Percentiles rank a stretch among this genome's conserved stretches.
Conservation (phyloP, 2,888 invertebrate genomes). For the Caenorhabditis sp. region DNA sequence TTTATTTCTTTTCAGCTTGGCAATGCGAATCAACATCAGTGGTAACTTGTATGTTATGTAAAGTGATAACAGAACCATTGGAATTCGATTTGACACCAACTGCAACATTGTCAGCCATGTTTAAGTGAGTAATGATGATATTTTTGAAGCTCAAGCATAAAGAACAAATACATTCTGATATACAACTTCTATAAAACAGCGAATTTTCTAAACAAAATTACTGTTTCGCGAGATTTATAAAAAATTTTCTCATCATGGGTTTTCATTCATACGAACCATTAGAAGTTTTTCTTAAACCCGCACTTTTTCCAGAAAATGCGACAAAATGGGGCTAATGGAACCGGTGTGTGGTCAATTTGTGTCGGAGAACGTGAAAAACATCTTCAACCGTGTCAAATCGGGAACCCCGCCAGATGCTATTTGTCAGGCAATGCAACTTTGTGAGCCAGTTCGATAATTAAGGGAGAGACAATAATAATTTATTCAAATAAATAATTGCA, state of each 20-base stretch:
- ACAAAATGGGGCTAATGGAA: conserved; percentile 55
- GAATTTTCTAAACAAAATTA: too few relatives aligned
- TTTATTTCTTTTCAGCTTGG: too few relatives aligned
- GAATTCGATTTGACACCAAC: conserved; percentile 22
- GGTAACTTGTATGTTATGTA: conserved; percentile 34
- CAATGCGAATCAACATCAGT: conserved; percentile 31
- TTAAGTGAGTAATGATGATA: too few relatives aligned
- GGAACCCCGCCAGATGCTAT: conserved; percentile 37
- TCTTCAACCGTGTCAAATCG: conserved; percentile 40
- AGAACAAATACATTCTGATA: too few relatives aligned
- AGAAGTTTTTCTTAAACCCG: too few relatives aligned
- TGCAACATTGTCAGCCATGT: conserved; percentile 25
- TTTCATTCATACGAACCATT: too few relatives aligned
- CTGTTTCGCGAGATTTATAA: too few relatives aligned
- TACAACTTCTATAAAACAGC: too few relatives aligned
- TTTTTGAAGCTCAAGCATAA: too few relatives aligned
- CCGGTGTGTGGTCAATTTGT: conserved; percentile 54
- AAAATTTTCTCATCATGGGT: too few relatives aligned
- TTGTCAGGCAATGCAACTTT: conserved; percentile 35
- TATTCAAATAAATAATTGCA: neutral
- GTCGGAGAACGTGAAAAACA: conserved; percentile 46
- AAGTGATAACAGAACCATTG: conserved; percentile 24
- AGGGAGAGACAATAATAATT: neutral
- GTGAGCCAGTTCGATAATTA: conserved; percentile 16
- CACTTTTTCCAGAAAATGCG: conserved; percentile 41